Conservation (phyloP, 1,140 invertebrate species). For the Ceratoteleas bidentatus region DNA sequence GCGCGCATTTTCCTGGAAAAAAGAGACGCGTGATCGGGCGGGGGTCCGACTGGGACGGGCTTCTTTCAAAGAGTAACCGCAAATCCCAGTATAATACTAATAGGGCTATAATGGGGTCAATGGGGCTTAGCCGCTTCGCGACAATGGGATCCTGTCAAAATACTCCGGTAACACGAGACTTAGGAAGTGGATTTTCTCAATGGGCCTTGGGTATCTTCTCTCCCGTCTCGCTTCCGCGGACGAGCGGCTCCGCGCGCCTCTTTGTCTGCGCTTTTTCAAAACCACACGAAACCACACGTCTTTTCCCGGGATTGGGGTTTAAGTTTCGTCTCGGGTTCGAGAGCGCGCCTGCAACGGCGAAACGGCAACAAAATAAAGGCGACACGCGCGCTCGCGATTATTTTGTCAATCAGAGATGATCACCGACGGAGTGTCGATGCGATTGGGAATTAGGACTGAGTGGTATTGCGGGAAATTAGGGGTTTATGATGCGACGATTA, state of each 20-base stretch:
- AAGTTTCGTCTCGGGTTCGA: constrained; percentile 72
- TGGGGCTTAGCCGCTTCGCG: constrained; percentile 77
- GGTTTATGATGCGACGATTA: no score
- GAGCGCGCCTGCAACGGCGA: constrained; percentile 40
- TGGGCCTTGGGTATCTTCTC: constrained; percentile 67
- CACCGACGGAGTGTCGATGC: no score
- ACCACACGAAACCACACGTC: constrained; percentile 73
- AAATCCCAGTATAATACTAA: constrained; percentile 82
- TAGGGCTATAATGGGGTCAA: constrained; percentile 81
- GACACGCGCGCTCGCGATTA: constrained; percentile 66
- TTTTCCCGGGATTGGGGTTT: constrained; percentile 69
- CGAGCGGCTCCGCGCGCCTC: constrained; percentile 34
- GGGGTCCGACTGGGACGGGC: constrained; percentile 42
- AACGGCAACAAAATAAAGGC: constrained; percentile 49
- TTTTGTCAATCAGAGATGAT: constrained; percentile 5
- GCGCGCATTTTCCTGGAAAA: constrained; percentile 70
- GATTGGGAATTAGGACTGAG: no score
- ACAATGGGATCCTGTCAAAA: constrained; percentile 82
- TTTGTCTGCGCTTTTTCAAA: constrained; percentile 73
- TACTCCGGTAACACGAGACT: constrained; percentile 79
- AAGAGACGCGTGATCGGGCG: constrained; percentile 63
- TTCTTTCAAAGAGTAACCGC: constrained; percentile 76
- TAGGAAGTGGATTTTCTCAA: constrained; percentile 81
- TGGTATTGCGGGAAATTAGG: no score
- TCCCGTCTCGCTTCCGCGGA: constrained; percentile 51